These are phyloP conservation scores for Mormyrus proboscirostris DNA, from an alignment of 2,797 vertebrate genomes.

Conservation along the genomic window DNA sequence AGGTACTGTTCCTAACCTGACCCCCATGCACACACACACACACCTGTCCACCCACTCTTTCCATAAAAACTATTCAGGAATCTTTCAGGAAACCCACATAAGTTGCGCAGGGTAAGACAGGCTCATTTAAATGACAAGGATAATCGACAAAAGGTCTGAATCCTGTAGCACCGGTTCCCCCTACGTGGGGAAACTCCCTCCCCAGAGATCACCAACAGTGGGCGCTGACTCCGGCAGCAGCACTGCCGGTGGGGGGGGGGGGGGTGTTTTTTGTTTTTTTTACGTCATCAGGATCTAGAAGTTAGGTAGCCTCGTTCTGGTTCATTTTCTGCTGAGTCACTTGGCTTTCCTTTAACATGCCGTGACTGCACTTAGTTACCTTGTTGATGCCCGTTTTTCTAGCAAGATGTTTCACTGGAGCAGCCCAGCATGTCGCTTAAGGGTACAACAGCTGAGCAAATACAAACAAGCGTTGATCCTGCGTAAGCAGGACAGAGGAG, in stretches of 20 bases:
- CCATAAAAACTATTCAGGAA: background rate
- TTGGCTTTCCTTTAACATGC: background rate
- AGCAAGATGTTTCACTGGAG: background rate
- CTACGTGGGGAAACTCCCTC: background rate
- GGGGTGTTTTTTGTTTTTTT: background rate
- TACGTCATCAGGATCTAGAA: background rate
- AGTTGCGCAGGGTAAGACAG: background rate
- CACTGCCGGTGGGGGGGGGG: background rate
- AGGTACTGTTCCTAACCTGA: background rate
- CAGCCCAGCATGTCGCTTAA: no score
- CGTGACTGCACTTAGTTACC: background rate
- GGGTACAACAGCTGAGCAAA: background rate
- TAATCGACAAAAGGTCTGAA: constrained; percentile 4
- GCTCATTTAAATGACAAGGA: constrained; percentile 18
- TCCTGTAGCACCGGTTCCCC: background rate
- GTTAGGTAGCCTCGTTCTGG: background rate
- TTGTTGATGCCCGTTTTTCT: background rate
- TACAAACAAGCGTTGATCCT: constrained; percentile 31
- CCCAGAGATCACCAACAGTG: background rate
- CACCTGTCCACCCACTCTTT: background rate
- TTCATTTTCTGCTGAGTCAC: background rate
- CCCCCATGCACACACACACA: background rate
- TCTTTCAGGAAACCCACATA: background rate
- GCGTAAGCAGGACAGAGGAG: constrained; percentile 25
- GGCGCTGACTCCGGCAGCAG: background rate